phyloP scores from a whole-genome alignment of 1,140 invertebrate species.

The Teleopsis dalmanni region DNA sequence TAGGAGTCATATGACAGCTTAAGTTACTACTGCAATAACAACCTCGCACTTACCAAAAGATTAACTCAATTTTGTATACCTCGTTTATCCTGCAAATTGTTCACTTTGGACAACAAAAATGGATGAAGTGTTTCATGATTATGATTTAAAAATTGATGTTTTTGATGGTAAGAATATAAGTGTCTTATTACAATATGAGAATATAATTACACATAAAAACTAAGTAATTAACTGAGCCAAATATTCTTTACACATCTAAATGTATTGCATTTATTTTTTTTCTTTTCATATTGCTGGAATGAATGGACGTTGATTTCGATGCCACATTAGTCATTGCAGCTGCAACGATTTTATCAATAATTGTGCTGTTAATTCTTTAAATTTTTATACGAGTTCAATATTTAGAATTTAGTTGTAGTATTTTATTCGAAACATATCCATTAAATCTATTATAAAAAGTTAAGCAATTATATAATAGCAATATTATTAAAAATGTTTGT shows the following conservation, averaged over 20 bases:
- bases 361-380: too few species aligned
- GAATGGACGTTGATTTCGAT: neutral
- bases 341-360: neutral
- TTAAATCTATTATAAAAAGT: too few species aligned
- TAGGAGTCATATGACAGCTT: neutral
- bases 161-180: slow-evolving; percentile 1
- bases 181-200: neutral
- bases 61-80: too few species aligned
- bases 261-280: neutral
- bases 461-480: too few species aligned
- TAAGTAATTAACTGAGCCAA: too few species aligned
- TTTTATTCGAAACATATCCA: too few species aligned
- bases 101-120: neutral
- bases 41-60: neutral
- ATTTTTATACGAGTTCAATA: too few species aligned
- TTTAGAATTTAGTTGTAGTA: too few species aligned
- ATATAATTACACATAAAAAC: too few species aligned
- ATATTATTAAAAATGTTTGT: too few species aligned
- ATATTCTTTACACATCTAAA: neutral
- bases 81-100: too few species aligned
- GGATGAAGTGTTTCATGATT: slow-evolving; percentile 5
- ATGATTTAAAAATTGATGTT: slow-evolving; percentile 2
- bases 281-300: neutral
- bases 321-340: neutral
- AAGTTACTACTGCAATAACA: neutral